Evolutionary conservation across 2,888 invertebrate genomes (phyloP).

Genomic region (Oasisia sp.): DNA sequence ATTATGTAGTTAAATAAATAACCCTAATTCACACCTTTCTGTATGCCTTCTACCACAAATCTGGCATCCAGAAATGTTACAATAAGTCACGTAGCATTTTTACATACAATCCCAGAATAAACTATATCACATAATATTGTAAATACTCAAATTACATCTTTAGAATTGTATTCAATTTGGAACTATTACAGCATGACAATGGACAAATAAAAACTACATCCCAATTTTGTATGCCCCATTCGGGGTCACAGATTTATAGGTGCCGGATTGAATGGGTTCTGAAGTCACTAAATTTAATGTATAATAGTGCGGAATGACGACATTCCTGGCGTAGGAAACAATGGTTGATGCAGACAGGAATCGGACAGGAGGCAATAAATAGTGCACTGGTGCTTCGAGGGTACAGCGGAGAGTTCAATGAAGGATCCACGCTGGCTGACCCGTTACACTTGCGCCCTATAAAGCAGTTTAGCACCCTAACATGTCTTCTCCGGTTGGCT

Average conservation of each 20-base stretch:
- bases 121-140: not conserved
- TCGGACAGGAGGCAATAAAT: not conserved
- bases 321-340: not conserved
- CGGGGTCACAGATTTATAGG: not conserved
- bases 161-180: not conserved
- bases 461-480: constrained; percentile 1
- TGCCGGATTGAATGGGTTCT: not conserved
- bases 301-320: not conserved
- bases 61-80: not conserved
- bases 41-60: not conserved
- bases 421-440: not conserved
- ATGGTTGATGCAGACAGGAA: not conserved
- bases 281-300: not conserved
- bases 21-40: not conserved
- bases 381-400: not conserved
- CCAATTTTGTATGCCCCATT: not conserved
- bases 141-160: not conserved
- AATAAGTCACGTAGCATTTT: not conserved
- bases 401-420: not conserved
- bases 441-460: not conserved
- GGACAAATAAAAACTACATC: not conserved
- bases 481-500: not conserved
- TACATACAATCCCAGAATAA: not conserved
- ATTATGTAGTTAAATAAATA: too few species aligned
- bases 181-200: not conserved